Base-by-base conservation (phyloP, 2,797 vertebrate species). In the Phalloptychus januarius region DNA sequence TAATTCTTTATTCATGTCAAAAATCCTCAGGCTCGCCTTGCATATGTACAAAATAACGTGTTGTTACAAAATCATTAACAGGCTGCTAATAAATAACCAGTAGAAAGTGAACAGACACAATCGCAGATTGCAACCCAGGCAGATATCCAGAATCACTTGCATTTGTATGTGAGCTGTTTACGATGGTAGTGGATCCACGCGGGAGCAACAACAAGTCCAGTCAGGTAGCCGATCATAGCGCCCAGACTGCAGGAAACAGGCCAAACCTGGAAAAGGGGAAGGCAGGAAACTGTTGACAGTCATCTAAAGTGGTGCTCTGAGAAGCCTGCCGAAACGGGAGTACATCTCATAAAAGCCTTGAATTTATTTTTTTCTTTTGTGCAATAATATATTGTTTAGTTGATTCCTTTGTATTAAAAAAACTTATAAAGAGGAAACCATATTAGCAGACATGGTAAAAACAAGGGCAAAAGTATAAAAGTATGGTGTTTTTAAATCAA, bases 81-180 rank as follows among this genome's bases (percentile, higher is more conserved):
- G 54, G 75, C 65, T 80, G 74, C 72, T 33, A 82, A 93, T 92
- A 94, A 92, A 93, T 92, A 93, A 74, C 77, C 71, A 73, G 72
- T 75, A 81, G 67, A 76, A 90, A 56, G 50, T 77, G 76, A 83
- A 83, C 38, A 44, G 38, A 71, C 75, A 80, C 78, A 82, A 63
- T 82, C 52, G n/a, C 45, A 72, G n/a, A n/a, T n/a, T n/a, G 71
- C 44, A 46, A 38, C 80, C 58, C 52, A 63, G 40, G 61, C 31
- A 40, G 20, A 56, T n/a, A 76, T 63, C 56, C 36, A 0, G 7
- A 31, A 40, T 96, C 96, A 99, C 94, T 97, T 98, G 96, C 97
- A 97, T 96, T 99, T 99, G 93, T 99, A 99, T 13, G 97, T 98
- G 85, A 98, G 97, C 89, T 96, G 97, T 92, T 99, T 98, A 90